Conservation (phyloP, 35 echinoderm and acorn worm genomes). For the Apostichopus californicus region DNA sequence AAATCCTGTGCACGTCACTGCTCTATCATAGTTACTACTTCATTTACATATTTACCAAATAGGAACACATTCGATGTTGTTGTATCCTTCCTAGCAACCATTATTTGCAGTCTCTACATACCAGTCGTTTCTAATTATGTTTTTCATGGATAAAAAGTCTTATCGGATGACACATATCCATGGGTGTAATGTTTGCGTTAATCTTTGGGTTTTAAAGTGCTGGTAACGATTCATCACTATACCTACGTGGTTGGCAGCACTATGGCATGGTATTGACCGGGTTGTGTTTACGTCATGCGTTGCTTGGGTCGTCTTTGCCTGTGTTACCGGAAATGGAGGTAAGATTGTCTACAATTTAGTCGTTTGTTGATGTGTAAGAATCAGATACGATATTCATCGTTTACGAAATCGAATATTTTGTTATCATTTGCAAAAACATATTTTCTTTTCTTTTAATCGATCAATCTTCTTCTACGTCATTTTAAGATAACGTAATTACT, state of each 20-base stretch:
- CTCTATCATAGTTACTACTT: too few relatives aligned
- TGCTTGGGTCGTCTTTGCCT: constrained; percentile 36
- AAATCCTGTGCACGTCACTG: too few relatives aligned
- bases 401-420: too few relatives aligned
- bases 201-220: constrained; percentile 30
- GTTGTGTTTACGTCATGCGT: constrained; percentile 8
- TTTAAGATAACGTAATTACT: too few relatives aligned
- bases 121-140: not conserved
- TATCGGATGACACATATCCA: not conserved
- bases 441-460: too few relatives aligned
- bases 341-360: not conserved
- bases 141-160: not conserved
- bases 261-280: not conserved
- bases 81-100: not conserved
- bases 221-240: not conserved
- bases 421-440: too few relatives aligned
- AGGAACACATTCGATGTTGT: too few relatives aligned
- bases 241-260: not conserved
- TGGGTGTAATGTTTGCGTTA: constrained; percentile 1
- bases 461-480: too few relatives aligned
- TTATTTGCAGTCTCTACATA: not conserved
- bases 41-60: too few relatives aligned
- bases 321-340: constrained; percentile 56
- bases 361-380: too few relatives aligned
- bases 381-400: too few relatives aligned